These are phyloP conservation scores for Aurelia aurita DNA, from an alignment of 30 jellyfish, hydroid and myxozoan species.

Conservation along the genomic window DNA sequence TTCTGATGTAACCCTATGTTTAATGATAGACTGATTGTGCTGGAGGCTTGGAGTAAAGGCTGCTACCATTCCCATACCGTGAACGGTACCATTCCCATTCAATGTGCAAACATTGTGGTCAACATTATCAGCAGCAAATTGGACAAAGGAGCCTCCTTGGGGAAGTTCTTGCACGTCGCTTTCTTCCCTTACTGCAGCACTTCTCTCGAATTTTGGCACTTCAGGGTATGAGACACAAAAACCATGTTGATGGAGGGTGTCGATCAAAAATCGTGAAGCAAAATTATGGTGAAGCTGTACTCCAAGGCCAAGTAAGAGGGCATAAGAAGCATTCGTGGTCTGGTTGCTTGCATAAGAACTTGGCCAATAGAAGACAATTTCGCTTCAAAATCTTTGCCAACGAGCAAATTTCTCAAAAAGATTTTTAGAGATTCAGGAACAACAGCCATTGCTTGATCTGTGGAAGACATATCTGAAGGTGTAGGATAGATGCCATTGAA, in stretches of 20 bases:
- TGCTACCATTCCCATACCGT: neutral
- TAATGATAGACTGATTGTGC: neutral
- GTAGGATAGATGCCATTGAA: slow-evolving; percentile 11
- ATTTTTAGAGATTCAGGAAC: slow-evolving; percentile 1
- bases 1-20: neutral
- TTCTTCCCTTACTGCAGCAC: slow-evolving; percentile 48
- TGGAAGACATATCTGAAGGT: too few relatives aligned
- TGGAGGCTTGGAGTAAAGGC: neutral
- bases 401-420: slow-evolving; percentile 2
- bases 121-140: neutral
- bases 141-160: neutral
- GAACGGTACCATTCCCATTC: neutral
- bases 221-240: slow-evolving; percentile 37
- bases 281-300: slow-evolving; percentile 18
- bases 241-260: slow-evolving; percentile 31
- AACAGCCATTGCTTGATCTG: neutral
- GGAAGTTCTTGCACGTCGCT: slow-evolving; percentile 3
- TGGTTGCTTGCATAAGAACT: slow-evolving; percentile 43
- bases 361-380: slow-evolving; percentile 51
- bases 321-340: slow-evolving; percentile 24
- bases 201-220: slow-evolving; percentile 25
- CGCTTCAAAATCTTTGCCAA: neutral
- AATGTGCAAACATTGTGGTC: neutral
- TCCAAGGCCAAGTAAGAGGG: slow-evolving; percentile 32
- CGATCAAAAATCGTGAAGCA: slow-evolving; percentile 48